phyloP scores from a whole-genome alignment of 2,113 vertebrate genomes.

The Bostrychus sinensis region DNA sequence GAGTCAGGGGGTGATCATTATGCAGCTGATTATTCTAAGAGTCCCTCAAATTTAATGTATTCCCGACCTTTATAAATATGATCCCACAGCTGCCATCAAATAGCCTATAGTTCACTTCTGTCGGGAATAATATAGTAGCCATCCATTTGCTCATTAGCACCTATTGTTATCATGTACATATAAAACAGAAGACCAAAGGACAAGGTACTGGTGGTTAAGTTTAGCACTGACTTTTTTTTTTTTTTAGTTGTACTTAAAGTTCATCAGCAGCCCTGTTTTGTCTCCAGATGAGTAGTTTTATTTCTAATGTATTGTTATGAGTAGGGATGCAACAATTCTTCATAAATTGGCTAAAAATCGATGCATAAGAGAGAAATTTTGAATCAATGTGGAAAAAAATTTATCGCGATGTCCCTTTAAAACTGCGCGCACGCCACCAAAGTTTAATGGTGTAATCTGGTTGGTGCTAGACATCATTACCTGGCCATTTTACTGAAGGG shows the following conservation, averaged over 20 bases:
- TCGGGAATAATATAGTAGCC: conserved; percentile 19
- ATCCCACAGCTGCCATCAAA: conserved; percentile 3
- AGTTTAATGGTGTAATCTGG: no score
- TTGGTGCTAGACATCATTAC: no score
- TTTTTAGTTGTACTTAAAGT: neutral
- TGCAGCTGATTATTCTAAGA: conserved; percentile 48
- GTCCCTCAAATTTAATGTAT: conserved; percentile 1
- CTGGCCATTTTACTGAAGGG: no score
- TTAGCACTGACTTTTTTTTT: neutral
- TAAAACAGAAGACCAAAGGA: neutral
- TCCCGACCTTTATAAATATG: conserved; percentile 16
- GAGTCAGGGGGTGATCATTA: conserved; percentile 37
- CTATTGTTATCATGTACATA: neutral
- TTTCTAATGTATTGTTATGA: no score
- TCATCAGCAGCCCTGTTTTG: no score
- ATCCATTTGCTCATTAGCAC: neutral
- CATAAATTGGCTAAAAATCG: no score
- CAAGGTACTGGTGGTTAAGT: neutral
- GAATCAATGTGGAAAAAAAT: no score
- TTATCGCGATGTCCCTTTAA: no score
- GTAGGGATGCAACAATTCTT: no score
- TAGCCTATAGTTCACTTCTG: conserved; percentile 1
- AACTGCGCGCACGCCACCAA: no score
- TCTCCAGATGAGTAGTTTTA: no score
- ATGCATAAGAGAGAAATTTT: no score